These are phyloP conservation scores for Bradysia coprophila DNA, from an alignment of 1,140 invertebrate species.

Conservation along the genomic window DNA sequence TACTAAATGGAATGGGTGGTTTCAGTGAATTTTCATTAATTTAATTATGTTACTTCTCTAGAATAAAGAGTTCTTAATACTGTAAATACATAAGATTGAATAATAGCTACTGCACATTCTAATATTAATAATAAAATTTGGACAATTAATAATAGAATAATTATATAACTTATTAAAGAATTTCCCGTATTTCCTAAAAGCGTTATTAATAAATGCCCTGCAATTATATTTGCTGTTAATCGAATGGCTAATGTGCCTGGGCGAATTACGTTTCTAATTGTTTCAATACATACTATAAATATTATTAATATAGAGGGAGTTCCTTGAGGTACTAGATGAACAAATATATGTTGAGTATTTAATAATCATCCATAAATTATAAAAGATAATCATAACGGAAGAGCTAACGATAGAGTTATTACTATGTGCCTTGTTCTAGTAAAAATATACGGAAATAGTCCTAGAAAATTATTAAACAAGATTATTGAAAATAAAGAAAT, in stretches of 20 bases:
- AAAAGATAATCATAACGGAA: constrained; percentile 38
- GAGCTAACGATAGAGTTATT: constrained; percentile 29
- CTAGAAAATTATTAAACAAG: constrained; percentile 40
- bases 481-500: constrained; percentile 31
- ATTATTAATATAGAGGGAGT: constrained; percentile 32
- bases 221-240: constrained; percentile 47
- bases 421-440: constrained; percentile 35
- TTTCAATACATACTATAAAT: constrained; percentile 36
- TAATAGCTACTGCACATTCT: constrained; percentile 29
- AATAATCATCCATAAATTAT: constrained; percentile 35
- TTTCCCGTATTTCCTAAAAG: constrained; percentile 27
- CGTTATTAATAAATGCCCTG: constrained; percentile 37
- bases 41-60: constrained; percentile 27
- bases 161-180: constrained; percentile 13
- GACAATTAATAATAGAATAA: constrained; percentile 23
- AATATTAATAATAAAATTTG: constrained; percentile 30
- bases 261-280: constrained; percentile 38
- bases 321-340: constrained; percentile 36
- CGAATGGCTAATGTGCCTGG: constrained; percentile 40
- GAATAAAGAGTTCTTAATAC: constrained; percentile 29
- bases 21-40: constrained; percentile 23
- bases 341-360: constrained; percentile 32
- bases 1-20: constrained; percentile 31
- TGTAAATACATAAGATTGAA: constrained; percentile 34
- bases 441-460: constrained; percentile 47